phyloP scores from a whole-genome alignment of 2,797 vertebrate species.

The Todus mexicanus region DNA sequence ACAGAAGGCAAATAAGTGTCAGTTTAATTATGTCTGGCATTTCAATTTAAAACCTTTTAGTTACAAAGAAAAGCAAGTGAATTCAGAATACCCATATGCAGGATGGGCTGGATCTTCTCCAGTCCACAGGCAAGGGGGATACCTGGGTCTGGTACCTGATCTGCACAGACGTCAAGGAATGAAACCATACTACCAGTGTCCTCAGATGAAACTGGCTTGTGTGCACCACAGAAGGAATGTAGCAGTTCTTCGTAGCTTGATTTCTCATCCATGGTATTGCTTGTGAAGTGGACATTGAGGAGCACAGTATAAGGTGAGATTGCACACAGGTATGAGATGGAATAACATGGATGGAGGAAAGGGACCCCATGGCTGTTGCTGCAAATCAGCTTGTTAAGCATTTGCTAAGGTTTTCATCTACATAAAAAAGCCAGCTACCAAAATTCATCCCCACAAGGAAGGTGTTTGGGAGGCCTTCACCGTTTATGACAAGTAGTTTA shows the following conservation, averaged over 20 bases:
- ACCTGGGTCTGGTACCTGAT: neutral
- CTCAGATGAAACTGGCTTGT: neutral
- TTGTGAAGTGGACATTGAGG: neutral
- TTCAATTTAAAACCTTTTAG: neutral
- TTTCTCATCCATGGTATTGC: neutral
- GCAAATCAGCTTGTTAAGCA: neutral
- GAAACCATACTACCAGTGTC: neutral
- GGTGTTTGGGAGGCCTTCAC: neutral
- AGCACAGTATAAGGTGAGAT: neutral
- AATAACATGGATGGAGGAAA: neutral
- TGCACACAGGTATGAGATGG: neutral
- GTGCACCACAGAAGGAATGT: neutral
- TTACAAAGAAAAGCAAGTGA: neutral
- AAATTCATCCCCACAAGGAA: neutral
- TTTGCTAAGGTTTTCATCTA: neutral
- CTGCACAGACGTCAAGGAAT: neutral
- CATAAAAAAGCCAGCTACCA: neutral
- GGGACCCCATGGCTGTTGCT: neutral
- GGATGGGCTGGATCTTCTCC: neutral
- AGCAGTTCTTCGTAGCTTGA: neutral
- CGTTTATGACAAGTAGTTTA: neutral
- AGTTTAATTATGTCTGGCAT: slow-evolving; percentile 2
- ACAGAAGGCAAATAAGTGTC: slow-evolving; percentile 14
- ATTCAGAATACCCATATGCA: neutral
- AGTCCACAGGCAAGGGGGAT: neutral